A percentile compares a stretch with the other conserved stretches of the same genome.
These are phyloP conservation scores for Axis porcinus DNA, from an alignment of 2,113 vertebrate species.

Conservation along the genomic window DNA sequence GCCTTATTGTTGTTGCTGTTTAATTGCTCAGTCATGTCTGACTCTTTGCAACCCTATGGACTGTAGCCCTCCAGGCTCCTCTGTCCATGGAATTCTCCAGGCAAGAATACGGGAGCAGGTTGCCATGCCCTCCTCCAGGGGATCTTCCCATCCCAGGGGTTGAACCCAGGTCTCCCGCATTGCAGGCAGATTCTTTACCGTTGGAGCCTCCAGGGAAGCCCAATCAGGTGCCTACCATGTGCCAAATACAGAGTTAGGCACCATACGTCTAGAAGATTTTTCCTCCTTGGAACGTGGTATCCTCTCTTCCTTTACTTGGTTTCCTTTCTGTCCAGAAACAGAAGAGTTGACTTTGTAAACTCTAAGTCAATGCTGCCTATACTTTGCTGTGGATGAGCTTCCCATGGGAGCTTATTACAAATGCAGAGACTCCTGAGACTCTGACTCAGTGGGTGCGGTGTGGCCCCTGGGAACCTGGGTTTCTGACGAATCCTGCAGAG, in stretches of 20 bases:
- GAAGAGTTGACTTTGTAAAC: neutral
- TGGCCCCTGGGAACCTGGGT: neutral
- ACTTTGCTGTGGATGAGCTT: neutral
- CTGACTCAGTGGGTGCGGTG: neutral
- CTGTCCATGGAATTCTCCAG: neutral
- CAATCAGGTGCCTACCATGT: neutral
- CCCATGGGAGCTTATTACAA: neutral
- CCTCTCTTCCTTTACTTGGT: neutral
- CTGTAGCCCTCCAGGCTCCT: neutral
- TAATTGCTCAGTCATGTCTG: accelerated
- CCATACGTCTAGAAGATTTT: neutral
- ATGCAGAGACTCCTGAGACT: neutral
- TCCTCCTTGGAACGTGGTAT: neutral
- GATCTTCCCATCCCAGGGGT: neutral
- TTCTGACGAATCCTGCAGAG: neutral
- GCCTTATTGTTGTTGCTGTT: neutral
- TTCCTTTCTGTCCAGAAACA: neutral
- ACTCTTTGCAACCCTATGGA: neutral
- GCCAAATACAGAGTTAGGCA: neutral
- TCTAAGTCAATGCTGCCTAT: neutral
- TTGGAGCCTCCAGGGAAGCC: neutral
- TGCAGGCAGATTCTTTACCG: neutral
- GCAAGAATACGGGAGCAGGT: neutral
- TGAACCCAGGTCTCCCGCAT: neutral
- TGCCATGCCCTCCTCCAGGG: neutral